These are phyloP conservation scores for Triplophysa tibetana DNA, from an alignment of 2,113 vertebrate genomes.

Conservation along the genomic window DNA sequence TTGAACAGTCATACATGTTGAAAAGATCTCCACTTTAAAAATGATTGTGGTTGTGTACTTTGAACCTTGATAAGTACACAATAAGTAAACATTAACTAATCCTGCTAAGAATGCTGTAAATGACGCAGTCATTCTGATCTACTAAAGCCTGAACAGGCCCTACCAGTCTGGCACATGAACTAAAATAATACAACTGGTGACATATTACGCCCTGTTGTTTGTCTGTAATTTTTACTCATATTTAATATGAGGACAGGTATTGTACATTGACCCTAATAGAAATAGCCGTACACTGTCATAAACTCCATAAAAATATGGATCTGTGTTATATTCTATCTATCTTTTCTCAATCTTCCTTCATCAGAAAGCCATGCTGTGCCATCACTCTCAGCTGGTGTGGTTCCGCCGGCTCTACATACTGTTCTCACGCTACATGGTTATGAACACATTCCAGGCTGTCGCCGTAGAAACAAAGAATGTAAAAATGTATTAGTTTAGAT, in stretches of 20 bases:
- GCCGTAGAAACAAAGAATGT: slow-evolving; percentile 60
- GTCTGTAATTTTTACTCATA: neutral
- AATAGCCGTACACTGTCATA: neutral
- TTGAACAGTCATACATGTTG: no score
- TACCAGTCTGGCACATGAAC: neutral
- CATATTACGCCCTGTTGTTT: neutral
- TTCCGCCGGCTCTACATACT: slow-evolving; percentile 85
- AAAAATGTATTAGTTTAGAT: slow-evolving; percentile 67
- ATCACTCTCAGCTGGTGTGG: slow-evolving; percentile 89
- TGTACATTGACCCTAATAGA: neutral
- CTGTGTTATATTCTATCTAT: slow-evolving; percentile 6
- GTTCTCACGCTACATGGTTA: slow-evolving; percentile 89
- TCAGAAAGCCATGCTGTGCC: slow-evolving; percentile 88
- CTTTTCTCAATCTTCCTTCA: slow-evolving; percentile 30
- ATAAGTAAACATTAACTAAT: neutral
- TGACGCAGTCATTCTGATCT: slow-evolving; percentile 1
- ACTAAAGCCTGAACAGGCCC: neutral
- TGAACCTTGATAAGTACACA: slow-evolving; percentile 16
- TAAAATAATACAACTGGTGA: neutral
- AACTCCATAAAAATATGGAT: neutral
- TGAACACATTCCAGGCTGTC: slow-evolving; percentile 85
- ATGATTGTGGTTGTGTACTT: neutral
- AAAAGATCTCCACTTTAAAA: neutral
- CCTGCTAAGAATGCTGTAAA: neutral
- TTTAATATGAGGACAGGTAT: neutral